Base-by-base conservation (phyloP, 2,888 invertebrate genomes). In the Pachymerium ferrugineum region DNA sequence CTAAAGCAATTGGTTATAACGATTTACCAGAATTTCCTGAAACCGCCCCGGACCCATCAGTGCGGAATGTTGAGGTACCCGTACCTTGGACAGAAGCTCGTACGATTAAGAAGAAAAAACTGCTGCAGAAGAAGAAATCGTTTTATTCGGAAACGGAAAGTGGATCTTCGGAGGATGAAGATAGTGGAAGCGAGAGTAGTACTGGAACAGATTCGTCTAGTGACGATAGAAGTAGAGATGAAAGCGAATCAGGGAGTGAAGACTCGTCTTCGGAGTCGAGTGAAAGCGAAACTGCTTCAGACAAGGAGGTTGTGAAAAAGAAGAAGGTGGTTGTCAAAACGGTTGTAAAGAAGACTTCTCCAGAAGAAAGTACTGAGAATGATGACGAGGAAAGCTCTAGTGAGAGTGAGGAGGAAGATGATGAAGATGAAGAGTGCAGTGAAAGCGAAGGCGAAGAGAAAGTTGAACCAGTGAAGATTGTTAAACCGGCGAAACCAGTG, bases 21-120 rank as follows among this genome's bases (percentile, higher is more conserved):
- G 89, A 94, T 75, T 85, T 99, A 78, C 96, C 97, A 0, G 82
- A 86, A 1, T 92, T 94, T 82, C 97, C 98, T 0, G 86, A 87
- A 71, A 85, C 85, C 5, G 87, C 92, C 0, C 90, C 92, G 0
- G 92, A 92, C 80, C 86, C 91, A 0, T 84, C 86, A 0, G 89
- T 92, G 0, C 86, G 97, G n/a, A 91, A 92, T 81, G 90, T 92
- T 3, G 88, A 86, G 77, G 82, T 85, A 12, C 80, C 83, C 10
- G 73, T 75, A 74, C 77, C 78, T 12, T 76, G 77, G 76, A 74
- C 75, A 75, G 78, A 76, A 75, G 74, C 73, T n/a, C 73, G 76
- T 25, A 73, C 75, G 22, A 68, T 72, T 4, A 76, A 76, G 75
- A 78, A 77, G 73, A 78, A 76, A 42, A 75, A 77, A 54, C 78